Conservation (phyloP, 2,113 vertebrate genomes). For the Rhea americana region DNA sequence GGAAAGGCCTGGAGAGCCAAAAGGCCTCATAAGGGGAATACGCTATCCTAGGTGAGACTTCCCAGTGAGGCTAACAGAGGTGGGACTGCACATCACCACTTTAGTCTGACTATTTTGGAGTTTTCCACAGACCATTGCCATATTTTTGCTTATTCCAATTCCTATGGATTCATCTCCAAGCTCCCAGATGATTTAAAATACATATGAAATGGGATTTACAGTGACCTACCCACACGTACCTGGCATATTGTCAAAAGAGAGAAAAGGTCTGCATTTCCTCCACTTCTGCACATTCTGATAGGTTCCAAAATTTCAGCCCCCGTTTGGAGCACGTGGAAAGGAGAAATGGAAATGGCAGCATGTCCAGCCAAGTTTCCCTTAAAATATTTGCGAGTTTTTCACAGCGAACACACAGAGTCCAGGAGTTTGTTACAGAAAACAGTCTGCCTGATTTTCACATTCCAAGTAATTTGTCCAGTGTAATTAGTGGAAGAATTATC, state of each 20-base stretch:
- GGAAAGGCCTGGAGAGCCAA: background rate
- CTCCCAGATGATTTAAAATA: background rate
- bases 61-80: background rate
- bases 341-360: background rate
- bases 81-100: background rate
- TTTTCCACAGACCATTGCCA: background rate
- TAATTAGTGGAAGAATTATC: conserved; percentile 31
- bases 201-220: background rate
- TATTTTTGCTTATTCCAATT: background rate
- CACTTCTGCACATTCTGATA: background rate
- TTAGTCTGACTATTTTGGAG: background rate
- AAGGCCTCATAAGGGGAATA: background rate
- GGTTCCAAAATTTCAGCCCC: background rate
- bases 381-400: background rate
- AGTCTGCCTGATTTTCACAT: conserved; percentile 52
- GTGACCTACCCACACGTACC: background rate
- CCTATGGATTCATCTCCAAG: background rate
- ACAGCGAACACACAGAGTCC: background rate
- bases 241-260: background rate
- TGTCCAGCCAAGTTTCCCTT: background rate
- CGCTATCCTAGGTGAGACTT: background rate
- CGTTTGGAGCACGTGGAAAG: background rate
- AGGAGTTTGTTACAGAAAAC: background rate
- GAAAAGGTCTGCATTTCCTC: background rate
- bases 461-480: conserved; percentile 38